Conservation (phyloP, 2,113 vertebrate genomes). For the Gymnorhina tibicen region DNA sequence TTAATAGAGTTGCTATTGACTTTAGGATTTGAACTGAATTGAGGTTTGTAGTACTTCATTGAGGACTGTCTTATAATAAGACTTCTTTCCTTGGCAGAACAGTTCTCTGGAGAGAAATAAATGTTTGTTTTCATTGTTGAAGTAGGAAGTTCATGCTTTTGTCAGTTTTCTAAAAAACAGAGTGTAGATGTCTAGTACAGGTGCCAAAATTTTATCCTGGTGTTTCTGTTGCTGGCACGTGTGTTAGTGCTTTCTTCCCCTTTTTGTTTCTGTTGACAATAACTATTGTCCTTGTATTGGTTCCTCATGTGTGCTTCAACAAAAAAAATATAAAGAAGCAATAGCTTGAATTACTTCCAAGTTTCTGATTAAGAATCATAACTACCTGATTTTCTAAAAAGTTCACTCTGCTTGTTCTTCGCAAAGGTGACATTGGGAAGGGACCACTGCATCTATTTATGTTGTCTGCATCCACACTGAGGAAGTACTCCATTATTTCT, state of each 20-base stretch:
- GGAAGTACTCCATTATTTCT: not conserved
- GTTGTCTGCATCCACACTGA: not conserved
- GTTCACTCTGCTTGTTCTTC: not conserved
- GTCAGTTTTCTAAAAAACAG: not conserved
- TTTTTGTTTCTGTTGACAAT: not conserved
- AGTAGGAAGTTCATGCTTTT: not conserved
- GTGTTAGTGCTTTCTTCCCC: not conserved
- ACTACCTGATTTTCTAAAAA: not conserved
- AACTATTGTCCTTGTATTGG: not conserved
- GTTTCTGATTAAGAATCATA: not conserved
- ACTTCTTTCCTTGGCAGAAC: not conserved
- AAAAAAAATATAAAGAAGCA: not conserved
- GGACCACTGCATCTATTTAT: accelerated
- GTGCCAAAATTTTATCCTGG: not conserved
- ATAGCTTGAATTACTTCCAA: not conserved
- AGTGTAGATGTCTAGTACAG: not conserved
- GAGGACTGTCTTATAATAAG: not conserved
- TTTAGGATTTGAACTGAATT: not conserved
- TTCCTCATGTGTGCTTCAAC: not conserved
- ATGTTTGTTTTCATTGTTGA: not conserved
- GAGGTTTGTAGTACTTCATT: not conserved
- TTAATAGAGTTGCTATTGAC: not conserved
- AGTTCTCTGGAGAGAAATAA: not conserved
- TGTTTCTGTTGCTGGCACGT: not conserved
- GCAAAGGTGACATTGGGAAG: not conserved